Base-by-base conservation (phyloP, 2,113 vertebrate species). In the Rhinolophus sinicus region DNA sequence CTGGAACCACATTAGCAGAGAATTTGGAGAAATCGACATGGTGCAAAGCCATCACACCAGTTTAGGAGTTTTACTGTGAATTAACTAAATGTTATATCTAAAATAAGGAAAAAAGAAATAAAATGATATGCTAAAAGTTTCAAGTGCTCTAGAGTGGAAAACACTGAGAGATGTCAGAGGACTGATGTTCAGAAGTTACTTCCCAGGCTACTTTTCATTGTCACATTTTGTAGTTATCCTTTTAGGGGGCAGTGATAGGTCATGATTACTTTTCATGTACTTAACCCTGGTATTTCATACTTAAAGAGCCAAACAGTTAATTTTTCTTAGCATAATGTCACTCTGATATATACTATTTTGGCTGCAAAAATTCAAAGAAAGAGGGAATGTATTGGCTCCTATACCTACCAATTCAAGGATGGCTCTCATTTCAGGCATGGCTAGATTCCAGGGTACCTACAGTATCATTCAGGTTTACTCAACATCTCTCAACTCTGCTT, bases 231-330 rank as follows among this genome's bases (percentile, higher is more conserved):
- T 24, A 33, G 5, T 76, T 69, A 90, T 8, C 24, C 22, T 82
- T 56, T 88, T n/a, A 77, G 69, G 52, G 38, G 13, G 4, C 19
- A n/a, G 26, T 65, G 62, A 92, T 24, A 92, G 56, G 88, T 64
- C 21, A 3, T 58, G 33, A 44, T 26, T 72, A 65, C 44, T 89
- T 90, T 95, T 95, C 73, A 93, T 85, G 82, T 90, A 47, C 73
- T 92, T 93, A 92, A 65, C 44, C 56, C 52, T 67, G 67, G 60
- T 22, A 81, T 88, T 89, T 97, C 35, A 81, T 80, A 92, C 38
- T 40, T 85, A 89, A 76, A 69, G 22, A 84, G 11, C 8, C 21
- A 67, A 87, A 76, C 64, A 93, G 35, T 94, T 93, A 67, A 47
- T 90, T 84, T 77, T 60, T 93, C 65, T 65, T 18, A 80, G n/a